Evolutionary conservation across 2,113 vertebrate species (phyloP).

Genomic region (Siniperca chuatsi): DNA sequence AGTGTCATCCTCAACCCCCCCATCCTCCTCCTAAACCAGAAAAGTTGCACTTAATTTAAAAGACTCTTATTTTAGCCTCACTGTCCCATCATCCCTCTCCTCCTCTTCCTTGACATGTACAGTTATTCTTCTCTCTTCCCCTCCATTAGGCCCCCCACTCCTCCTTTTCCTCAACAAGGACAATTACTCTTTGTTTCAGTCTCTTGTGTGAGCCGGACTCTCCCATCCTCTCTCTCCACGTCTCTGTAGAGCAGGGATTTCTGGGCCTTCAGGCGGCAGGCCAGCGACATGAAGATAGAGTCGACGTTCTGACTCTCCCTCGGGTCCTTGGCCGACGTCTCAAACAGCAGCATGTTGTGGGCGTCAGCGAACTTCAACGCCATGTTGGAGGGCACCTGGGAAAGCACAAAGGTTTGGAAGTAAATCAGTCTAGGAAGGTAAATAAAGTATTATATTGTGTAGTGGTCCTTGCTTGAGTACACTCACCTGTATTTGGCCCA

Average conservation of each 20-base stretch:
- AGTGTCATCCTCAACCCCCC: conserved; percentile 1
- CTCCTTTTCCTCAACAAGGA: conserved; percentile 88
- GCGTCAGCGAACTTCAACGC: conserved; percentile 95
- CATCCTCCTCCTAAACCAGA: conserved; percentile 16
- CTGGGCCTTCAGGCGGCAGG: conserved; percentile 95
- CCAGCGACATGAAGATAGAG: conserved; percentile 98
- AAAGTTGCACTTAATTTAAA: conserved; percentile 39
- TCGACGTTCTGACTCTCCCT: conserved; percentile 96
- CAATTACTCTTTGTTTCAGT: conserved; percentile 86
- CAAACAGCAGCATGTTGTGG: conserved; percentile 98
- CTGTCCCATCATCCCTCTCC: conserved; percentile 22
- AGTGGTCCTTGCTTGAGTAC: neutral
- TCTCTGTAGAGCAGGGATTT: conserved; percentile 94
- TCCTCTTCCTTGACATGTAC: conserved; percentile 24
- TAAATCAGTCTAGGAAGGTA: neutral
- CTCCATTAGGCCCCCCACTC: conserved; percentile 21
- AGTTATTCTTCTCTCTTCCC: conserved; percentile 34
- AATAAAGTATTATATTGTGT: neutral
- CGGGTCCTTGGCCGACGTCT: conserved; percentile 98
- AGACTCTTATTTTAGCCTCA: conserved; percentile 5
- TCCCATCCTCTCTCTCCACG: conserved; percentile 89
- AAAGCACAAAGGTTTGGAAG: neutral
- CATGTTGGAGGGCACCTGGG: conserved; percentile 91
- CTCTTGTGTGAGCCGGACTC: conserved; percentile 85
- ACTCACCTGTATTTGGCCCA: conserved; percentile 90